Base-by-base conservation (phyloP, 2,797 vertebrate genomes). In the Coregonus sp. region DNA sequence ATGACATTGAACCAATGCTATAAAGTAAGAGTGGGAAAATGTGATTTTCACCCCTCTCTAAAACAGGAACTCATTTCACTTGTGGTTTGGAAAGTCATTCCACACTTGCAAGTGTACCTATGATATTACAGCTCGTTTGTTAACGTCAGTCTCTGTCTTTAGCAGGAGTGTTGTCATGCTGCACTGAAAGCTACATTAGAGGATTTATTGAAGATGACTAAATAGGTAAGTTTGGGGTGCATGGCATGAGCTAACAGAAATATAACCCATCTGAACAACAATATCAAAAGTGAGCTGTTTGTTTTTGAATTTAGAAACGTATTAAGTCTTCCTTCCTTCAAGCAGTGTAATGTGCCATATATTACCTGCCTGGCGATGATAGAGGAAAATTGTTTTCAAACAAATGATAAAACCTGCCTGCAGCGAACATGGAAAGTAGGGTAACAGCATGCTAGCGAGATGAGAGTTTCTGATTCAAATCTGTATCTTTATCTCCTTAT, bases 1-100 rank as follows among this genome's bases (percentile, higher is more conserved):
- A 91, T 93, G 92, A 94, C 92, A 93, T 93, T 91, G 91, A 93
- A 93, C 90, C 89, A 92, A 91, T 83, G 91, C 92, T 89, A 51
- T 81, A 79, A 81, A 82, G 79, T 77, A 75, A 90, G 87, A 83
- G 82, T 83, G 90, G 86, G 88, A 82, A 84, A 91, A 93, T 92
- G 91, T 92, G 91, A 92, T 93, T 93, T 94, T 92, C 89, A 81
- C 89, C 50, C 85, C 87, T 86, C 70, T 87, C 86, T 77, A 84
- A 84, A 91, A 89, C 86, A 87, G 86, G 87, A 91, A 91, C 91
- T 92, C 81, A 82, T 92, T 93, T 89, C 81, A 74, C 84, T 77
- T 85, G 77, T 86, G 80, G 88, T 74, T 74, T 59, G 33, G 35
- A 88, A 80, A 88, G 92, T 92, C 92, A 91, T 90, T 92, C 86